Evolutionary conservation across 2,888 invertebrate genomes (phyloP).

Genomic region (Drosophila monieri): DNA sequence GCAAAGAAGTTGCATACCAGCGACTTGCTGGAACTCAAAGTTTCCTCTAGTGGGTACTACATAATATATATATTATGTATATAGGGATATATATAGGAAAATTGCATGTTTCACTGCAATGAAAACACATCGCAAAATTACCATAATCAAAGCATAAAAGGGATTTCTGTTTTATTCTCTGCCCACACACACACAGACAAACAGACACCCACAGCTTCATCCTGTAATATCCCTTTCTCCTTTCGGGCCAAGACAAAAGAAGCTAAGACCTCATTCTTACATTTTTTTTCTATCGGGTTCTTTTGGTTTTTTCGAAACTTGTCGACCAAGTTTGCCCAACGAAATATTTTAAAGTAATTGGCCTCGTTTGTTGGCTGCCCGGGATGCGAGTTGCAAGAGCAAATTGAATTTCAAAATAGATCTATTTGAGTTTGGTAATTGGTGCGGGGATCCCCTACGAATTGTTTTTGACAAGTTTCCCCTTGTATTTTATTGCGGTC

Average conservation of each 20-base stretch:
- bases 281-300: constrained; percentile 3
- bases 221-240: neutral
- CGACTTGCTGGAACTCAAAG: constrained; percentile 33
- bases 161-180: constrained; percentile 53
- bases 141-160: constrained; percentile 73
- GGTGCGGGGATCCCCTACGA: constrained; percentile 44
- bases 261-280: constrained; percentile 12
- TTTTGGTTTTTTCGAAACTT: constrained; percentile 37
- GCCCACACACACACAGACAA: constrained; percentile 5
- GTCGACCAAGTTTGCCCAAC: constrained; percentile 59
- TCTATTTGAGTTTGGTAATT: constrained; percentile 62
- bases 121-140: constrained; percentile 74
- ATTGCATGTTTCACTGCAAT: constrained; percentile 73
- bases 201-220: constrained; percentile 31
- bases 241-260: constrained; percentile 37
- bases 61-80: constrained; percentile 47
- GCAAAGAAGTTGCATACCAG: constrained; percentile 55
- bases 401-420: constrained; percentile 60
- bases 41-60: constrained; percentile 25
- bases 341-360: constrained; percentile 68
- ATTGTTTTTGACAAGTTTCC: constrained; percentile 51
- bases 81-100: constrained; percentile 48
- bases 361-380: constrained; percentile 60
- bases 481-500: constrained; percentile 36
- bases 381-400: constrained; percentile 26